Evolutionary conservation across 2,113 vertebrate genomes (phyloP).

Genomic region (Noctilio leporinus): DNA sequence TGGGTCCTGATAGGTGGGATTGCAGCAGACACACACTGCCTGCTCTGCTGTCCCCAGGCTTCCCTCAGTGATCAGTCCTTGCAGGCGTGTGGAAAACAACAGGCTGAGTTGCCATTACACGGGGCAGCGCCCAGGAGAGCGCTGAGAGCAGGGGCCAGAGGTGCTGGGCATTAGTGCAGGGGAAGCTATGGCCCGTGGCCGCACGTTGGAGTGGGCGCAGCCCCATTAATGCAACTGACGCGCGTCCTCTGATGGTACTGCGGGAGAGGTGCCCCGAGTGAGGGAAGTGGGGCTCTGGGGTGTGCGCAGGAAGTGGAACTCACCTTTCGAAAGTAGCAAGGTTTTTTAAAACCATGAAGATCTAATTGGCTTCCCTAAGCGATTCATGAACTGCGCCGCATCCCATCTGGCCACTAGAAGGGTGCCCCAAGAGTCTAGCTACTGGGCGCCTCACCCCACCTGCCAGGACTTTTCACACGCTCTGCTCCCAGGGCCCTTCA

Average conservation of each 20-base stretch:
- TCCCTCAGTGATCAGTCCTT: neutral
- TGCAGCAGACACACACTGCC: neutral
- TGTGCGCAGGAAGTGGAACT: neutral
- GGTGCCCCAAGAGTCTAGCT: neutral
- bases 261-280: rapidly evolving
- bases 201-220: rapidly evolving
- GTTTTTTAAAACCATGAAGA: too few species aligned
- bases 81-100: neutral
- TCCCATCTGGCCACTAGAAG: neutral
- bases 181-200: neutral
- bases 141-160: rapidly evolving
- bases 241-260: rapidly evolving
- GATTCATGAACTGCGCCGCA: neutral
- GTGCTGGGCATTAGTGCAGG: neutral
- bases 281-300: neutral
- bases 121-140: neutral
- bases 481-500: neutral
- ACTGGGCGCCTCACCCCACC: neutral
- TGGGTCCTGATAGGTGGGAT: neutral
- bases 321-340: neutral
- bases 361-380: neutral
- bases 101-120: neutral
- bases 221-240: neutral
- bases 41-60: neutral
- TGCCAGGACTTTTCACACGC: neutral